phyloP scores from a whole-genome alignment of 2,888 invertebrate genomes.

The Tuberolachnus salignus region DNA sequence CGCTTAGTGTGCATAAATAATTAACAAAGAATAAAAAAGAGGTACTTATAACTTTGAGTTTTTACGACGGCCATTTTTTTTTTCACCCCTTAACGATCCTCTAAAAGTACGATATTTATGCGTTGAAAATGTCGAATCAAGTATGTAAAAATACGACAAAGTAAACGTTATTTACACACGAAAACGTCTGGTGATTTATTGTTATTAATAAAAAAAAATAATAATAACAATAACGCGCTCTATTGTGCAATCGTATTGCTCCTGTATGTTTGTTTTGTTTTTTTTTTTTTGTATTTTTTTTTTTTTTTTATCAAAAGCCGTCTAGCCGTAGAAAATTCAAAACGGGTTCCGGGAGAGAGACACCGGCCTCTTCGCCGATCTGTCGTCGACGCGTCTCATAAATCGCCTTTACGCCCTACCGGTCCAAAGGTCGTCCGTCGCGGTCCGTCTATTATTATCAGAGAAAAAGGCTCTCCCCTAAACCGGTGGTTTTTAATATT shows the following conservation, averaged over 20 bases:
- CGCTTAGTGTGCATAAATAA: slow-evolving; percentile 1
- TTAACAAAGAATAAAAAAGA: not conserved
- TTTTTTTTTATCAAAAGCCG: too few relatives aligned
- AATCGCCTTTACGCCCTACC: not conserved
- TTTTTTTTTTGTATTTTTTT: not conserved
- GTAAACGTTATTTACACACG: slow-evolving; percentile 11
- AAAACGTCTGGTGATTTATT: slow-evolving; percentile 25
- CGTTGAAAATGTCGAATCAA: slow-evolving; percentile 8
- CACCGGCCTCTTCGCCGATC: not conserved
- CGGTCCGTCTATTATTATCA: not conserved
- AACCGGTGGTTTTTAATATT: too few relatives aligned
- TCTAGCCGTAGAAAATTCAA: not conserved
- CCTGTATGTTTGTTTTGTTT: not conserved
- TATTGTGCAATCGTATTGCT: slow-evolving; percentile 26
- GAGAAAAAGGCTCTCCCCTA: too few relatives aligned
- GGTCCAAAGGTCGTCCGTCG: too few relatives aligned
- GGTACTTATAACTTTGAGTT: slow-evolving; percentile 3
- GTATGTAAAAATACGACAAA: slow-evolving; percentile 29
- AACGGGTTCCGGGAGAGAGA: slow-evolving; percentile 13
- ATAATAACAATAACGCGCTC: not conserved
- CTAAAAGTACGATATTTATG: not conserved
- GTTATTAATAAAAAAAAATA: slow-evolving; percentile 5
- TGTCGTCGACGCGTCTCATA: not conserved
- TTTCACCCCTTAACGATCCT: slow-evolving; percentile 5
- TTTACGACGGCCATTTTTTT: slow-evolving; percentile 14